Base-by-base conservation (phyloP, 1,140 invertebrate genomes). In the Calliphora vicina region DNA sequence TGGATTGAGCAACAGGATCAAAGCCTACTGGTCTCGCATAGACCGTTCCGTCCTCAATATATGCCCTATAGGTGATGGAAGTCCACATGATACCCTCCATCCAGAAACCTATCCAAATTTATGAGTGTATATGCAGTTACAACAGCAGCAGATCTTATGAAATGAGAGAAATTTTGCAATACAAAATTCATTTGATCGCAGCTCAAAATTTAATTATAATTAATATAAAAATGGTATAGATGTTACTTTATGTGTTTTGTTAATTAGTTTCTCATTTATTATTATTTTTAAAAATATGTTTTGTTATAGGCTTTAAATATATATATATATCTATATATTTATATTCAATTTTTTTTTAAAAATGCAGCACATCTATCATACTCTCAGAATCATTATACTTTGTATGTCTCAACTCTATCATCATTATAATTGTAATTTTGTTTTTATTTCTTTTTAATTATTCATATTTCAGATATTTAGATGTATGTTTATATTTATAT, bases 281-380 rank as follows among this genome's bases (percentile, higher is more conserved):
- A 8, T 74, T 76, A 76, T 76, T 20, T 76, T 76, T 76, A 76
- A 35, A 35, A 35, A 43, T 76, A 35, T 29, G 25, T 76, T 35
- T 76, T 76, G 17, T 35, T 76, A 43, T 76, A 35, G 42, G 73
- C 42, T 76, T 76, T 35, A 35, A 76, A 35, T 76, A 35, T 76
- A 29, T 76, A 73, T 73, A n/a, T 26, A 27, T 74, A 27, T 74
- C 5, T n/a, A n/a, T n/a, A n/a, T n/a, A 4, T 74, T 23, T 74
- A 74, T 74, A 29, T 76, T 76, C 23, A 76, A 35, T 67, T 23
- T 67, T 67, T 23, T 57, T 57, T 57, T 57, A n/a, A 67, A 67
- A 67, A 67, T 67, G 61, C 61, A 67, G 61, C 61, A 67, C 61
- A 67, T 67, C 45, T 67, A 67, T 67, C 9, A 67, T 23, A 67